Evolutionary conservation across 2,888 invertebrate species (phyloP).

Genomic region (Nomada fabriciana): DNA sequence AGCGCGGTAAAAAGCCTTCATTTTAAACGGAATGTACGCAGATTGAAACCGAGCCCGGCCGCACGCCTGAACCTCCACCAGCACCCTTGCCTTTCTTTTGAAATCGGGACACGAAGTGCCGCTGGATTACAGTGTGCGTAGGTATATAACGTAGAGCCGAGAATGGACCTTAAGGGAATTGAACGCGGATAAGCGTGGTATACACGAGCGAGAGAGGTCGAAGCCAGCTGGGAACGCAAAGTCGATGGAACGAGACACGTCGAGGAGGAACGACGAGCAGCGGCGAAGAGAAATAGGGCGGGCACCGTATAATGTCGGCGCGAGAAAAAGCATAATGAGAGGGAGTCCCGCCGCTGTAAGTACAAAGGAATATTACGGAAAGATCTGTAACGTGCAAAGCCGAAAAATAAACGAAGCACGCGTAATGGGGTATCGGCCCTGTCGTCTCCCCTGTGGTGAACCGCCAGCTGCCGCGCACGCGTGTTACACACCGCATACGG

Average conservation of each 20-base stretch:
- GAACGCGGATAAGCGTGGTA: slow-evolving; percentile 7
- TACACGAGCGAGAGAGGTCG: not conserved
- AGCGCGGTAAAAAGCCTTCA: slow-evolving; percentile 30
- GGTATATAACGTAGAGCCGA: slow-evolving; percentile 25
- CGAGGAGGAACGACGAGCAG: slow-evolving; percentile 1
- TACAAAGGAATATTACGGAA: slow-evolving; percentile 70
- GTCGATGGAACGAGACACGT: not conserved
- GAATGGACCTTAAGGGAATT: slow-evolving; percentile 26
- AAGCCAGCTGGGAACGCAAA: not conserved
- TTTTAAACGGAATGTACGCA: slow-evolving; percentile 50
- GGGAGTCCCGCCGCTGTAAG: slow-evolving; percentile 59
- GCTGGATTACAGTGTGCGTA: slow-evolving; percentile 23
- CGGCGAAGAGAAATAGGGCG: slow-evolving; percentile 38
- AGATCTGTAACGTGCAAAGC: slow-evolving; percentile 69
- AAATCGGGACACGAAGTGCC: slow-evolving; percentile 24
- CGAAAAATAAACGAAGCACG: slow-evolving; percentile 70
- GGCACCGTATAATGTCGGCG: slow-evolving; percentile 56
- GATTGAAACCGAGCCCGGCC: slow-evolving; percentile 41
- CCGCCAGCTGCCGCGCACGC: slow-evolving; percentile 52
- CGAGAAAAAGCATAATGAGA: slow-evolving; percentile 68
- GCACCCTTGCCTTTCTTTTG: slow-evolving; percentile 15
- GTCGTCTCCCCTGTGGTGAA: slow-evolving; percentile 49
- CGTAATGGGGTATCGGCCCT: slow-evolving; percentile 67
- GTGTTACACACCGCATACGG: slow-evolving; percentile 65
- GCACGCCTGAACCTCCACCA: slow-evolving; percentile 4